Conservation (phyloP, 2,797 vertebrate species). For the Intellagama lesueurii region DNA sequence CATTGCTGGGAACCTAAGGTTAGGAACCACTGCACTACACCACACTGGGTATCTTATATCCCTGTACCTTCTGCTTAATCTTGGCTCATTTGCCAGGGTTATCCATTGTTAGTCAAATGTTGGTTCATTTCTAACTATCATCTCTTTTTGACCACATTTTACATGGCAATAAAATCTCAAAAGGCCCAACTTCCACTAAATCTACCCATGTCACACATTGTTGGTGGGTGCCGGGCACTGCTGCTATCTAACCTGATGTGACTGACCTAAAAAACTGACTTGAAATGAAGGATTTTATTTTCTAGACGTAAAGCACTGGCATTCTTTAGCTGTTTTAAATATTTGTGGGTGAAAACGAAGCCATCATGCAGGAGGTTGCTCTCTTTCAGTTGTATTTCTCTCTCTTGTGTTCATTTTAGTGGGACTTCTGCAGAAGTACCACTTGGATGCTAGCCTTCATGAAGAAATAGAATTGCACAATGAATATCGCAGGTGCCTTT, state of each 20-base stretch:
- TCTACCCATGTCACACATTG: background rate
- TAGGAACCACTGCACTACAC: too few species aligned
- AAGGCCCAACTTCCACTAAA: background rate
- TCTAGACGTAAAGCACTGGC: too few species aligned
- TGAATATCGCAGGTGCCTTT: background rate
- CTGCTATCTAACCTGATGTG: background rate
- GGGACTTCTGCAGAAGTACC: background rate
- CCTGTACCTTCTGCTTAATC: rapidly evolving
- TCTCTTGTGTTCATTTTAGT: background rate
- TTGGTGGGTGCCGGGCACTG: background rate
- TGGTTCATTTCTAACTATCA: too few species aligned
- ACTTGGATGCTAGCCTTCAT: background rate
- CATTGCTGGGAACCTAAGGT: too few species aligned
- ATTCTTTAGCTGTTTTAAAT: rapidly evolving
- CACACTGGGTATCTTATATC: too few species aligned
- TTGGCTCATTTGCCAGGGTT: background rate
- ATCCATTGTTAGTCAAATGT: too few species aligned
- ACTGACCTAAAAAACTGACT: background rate
- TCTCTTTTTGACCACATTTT: background rate
- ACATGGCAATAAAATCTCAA: background rate
- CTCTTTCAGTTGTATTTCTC: background rate
- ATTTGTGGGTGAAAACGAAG: background rate
- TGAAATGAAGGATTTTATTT: background rate
- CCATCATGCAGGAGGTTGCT: background rate
- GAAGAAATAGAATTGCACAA: background rate